Base-by-base conservation (phyloP, 37 sponge, comb jelly and placozoan genomes). In the Diacarnus erythraeanus region DNA sequence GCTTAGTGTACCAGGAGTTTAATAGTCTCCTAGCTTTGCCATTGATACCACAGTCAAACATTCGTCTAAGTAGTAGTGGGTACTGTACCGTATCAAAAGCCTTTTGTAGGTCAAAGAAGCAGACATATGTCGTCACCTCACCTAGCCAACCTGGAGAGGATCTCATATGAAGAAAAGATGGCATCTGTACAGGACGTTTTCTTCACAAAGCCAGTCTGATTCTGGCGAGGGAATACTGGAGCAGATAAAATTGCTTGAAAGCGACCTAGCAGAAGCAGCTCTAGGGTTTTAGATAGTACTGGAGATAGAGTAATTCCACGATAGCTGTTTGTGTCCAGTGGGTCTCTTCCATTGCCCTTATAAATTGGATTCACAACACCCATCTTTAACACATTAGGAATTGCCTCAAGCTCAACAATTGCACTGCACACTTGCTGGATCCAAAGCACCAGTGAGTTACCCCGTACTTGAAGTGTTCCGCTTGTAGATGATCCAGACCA, bases 391-490 rank as follows among this genome's bases (percentile, higher is more conserved):
- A 60, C 61, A 17, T 60, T 25, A 26, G 61, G 61, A 20, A 60
- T 60, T 17, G 22, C 27, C 22, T 60, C 61, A 17, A 6, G 22
- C 22, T 60, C 21, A 60, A 60, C 27, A 6, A 5, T 25, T 6
- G 61, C 27, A 60, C 22, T 60, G 27, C 23, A 60, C 22, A 26
- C 61, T 25, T 60, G 61, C 22, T 60, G 61, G 27, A 60, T 17
- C 61, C 61, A 60, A 4, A 60, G 27, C n/a, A 17, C 26, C 9
- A 60, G 9, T 6, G 61, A 6, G 22, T 60, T 25, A 20, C 27
- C 27, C 61, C 61, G 22, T n/a, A 60, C 31, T 74, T 74, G 27
- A 74, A 57, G 34, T 74, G 75, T n/a, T 54, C 75, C 3, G 75
- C 34, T 26, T 74, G 57, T 1, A 74, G 18, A 36, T 26, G 5